Conservation (phyloP, 2,797 vertebrate genomes). For the Danio aesculapii region DNA sequence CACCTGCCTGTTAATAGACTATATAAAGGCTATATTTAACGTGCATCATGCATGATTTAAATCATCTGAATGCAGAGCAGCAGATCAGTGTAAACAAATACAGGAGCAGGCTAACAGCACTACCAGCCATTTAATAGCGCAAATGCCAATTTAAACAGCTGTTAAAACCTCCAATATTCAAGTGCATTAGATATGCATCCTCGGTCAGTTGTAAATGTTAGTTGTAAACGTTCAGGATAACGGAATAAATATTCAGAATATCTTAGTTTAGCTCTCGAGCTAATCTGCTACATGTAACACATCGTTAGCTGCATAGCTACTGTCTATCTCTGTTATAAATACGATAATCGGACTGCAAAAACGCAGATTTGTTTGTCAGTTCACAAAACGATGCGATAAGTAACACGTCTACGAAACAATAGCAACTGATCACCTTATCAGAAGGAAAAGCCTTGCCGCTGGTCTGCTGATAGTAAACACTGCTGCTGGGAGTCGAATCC, state of each 20-base stretch:
- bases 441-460: conserved; percentile 21
- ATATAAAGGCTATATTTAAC: not conserved
- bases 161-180: not conserved
- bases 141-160: not conserved
- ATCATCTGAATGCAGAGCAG: conserved; percentile 2
- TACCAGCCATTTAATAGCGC: not conserved
- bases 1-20: not conserved
- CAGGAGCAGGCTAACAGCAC: conserved; percentile 1
- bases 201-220: not conserved
- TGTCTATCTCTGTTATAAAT: not conserved
- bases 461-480: conserved; percentile 56
- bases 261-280: conserved; percentile 20
- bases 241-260: not conserved
- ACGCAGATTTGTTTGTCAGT: not conserved
- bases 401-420: not conserved
- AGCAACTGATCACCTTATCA: conserved; percentile 44
- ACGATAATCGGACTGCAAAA: not conserved
- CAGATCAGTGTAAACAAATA: conserved; percentile 39
- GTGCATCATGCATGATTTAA: not conserved
- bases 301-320: conserved; percentile 17
- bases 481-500: conserved; percentile 50
- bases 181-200: not conserved
- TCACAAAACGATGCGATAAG: not conserved
- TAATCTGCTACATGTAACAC: conserved; percentile 44
- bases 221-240: not conserved